phyloP scores from a whole-genome alignment of 64 coral and sea anemone genomes.

The Stichodactyla helianthus region DNA sequence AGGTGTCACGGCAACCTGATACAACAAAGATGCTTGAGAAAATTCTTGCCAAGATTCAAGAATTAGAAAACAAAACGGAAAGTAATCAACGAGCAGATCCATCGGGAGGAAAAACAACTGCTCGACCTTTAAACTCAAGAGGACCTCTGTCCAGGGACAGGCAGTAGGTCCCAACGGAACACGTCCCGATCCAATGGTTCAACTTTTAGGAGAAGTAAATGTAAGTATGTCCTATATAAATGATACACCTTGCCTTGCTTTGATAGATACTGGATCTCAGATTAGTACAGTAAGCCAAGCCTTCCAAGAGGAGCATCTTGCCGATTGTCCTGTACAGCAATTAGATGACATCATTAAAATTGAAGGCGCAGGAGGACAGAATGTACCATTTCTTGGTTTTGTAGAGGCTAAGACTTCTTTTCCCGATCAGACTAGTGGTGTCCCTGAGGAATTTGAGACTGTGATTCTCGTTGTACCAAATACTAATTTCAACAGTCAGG shows the following conservation, averaged over 20 bases:
- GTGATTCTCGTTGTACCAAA: no score
- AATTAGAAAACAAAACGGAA: neutral
- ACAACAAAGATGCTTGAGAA: neutral
- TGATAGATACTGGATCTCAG: no score
- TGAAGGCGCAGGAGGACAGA: neutral
- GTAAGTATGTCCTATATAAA: slow-evolving; percentile 1
- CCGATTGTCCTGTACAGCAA: neutral
- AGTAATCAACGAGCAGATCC: neutral
- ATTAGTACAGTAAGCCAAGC: no score
- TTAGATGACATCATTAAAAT: neutral
- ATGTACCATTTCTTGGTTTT: no score
- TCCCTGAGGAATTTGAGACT: no score
- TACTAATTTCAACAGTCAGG: no score
- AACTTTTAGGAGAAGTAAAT: neutral
- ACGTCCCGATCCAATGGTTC: neutral
- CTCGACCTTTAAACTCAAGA: neutral
- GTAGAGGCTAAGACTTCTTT: no score
- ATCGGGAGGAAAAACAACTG: neutral
- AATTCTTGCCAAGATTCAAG: neutral
- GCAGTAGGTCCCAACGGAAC: neutral
- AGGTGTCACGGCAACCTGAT: neutral
- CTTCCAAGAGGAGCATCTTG: neutral
- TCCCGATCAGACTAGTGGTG: no score
- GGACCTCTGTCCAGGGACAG: neutral
- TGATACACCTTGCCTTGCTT: no score